Percentiles rank a stretch among this genome's conserved stretches.
phyloP scores from a whole-genome alignment of 2,888 invertebrate genomes.

The Himalopsyche tibetana region DNA sequence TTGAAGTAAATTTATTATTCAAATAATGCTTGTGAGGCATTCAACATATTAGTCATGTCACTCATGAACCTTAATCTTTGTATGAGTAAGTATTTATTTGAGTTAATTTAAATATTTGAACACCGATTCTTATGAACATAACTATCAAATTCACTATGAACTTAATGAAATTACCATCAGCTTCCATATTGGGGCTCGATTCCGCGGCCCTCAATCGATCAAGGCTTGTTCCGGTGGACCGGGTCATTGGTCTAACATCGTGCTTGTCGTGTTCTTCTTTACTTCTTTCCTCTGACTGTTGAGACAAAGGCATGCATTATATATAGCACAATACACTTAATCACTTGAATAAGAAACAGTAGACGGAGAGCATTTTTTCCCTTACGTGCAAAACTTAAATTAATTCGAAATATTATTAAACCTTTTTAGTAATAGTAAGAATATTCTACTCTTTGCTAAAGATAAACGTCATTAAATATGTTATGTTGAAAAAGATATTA shows the following conservation, averaged over 20 bases:
- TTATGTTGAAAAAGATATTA: too few species aligned
- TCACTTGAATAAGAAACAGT: too few species aligned
- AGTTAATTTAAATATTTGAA: not conserved
- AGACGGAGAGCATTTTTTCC: too few species aligned
- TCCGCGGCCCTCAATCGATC: conserved; percentile 81
- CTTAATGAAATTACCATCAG: conserved; percentile 71
- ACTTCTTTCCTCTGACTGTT: conserved; percentile 84
- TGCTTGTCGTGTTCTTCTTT: conserved; percentile 79
- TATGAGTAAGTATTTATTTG: conserved; percentile 12
- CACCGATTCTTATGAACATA: not conserved
- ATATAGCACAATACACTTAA: too few species aligned
- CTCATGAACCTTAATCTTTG: not conserved
- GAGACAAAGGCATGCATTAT: too few species aligned
- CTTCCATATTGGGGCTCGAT: conserved; percentile 82
- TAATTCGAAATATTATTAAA: too few species aligned
- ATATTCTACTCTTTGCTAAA: too few species aligned
- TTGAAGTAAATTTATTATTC: too few species aligned
- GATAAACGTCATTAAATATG: too few species aligned
- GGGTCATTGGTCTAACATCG: conserved; percentile 78
- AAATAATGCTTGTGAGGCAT: too few species aligned
- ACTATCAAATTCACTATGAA: not conserved
- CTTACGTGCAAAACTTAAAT: too few species aligned
- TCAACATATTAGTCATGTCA: not conserved
- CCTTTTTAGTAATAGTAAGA: too few species aligned
- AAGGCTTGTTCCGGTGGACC: conserved; percentile 85